Base-by-base conservation (phyloP, 1,140 invertebrate species). In the Melipona quadrifasciata region DNA sequence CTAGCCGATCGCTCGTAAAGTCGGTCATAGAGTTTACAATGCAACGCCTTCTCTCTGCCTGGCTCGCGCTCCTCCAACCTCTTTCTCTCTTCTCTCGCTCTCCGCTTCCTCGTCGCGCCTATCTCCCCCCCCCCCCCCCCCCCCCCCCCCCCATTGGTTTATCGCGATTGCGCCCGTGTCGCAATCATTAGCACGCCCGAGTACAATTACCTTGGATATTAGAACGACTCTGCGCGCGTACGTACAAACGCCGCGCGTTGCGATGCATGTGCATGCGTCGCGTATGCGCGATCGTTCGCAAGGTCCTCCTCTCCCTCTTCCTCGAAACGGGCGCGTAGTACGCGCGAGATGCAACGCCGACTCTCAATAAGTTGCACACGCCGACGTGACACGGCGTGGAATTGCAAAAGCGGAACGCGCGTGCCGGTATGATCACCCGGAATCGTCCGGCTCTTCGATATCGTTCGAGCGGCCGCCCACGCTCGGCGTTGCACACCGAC, bases 171-270 rank as follows among this genome's bases (percentile, higher is more conserved):
- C 65, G 86, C 79, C 65, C 75, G 68, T 85, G 87, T 90, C 82
- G 89, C 87, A 90, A 88, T 86, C 87, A 80, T 91, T 90, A 89
- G 81, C 81, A 81, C 85, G 86, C 72, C 75, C 47, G 80, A 71
- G 77, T 80, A 87, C 89, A 87, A 87, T 88, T 80, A 90, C 89
- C 89, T 90, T 90, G 89, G 85, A 89, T 89, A 87, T 88, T 86
- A 82, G 84, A 88, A 86, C 85, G 78, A 72, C 55, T 87, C 80
- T 80, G 57, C 31, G 31, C 80, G 80, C 8, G 39, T 47, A 47
- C 39, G 39, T 47, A 47, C 6, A 47, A 47, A 47, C 6, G 39
- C 65, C 68, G 57, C 34, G 6, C 74, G 17, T 55, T 71, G 88
- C 79, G 27, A 89, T 84, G 73, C 86, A 81, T 88, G 88, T 90